Conservation (phyloP, 2,113 vertebrate species). For the Ctenodactylus gundi region DNA sequence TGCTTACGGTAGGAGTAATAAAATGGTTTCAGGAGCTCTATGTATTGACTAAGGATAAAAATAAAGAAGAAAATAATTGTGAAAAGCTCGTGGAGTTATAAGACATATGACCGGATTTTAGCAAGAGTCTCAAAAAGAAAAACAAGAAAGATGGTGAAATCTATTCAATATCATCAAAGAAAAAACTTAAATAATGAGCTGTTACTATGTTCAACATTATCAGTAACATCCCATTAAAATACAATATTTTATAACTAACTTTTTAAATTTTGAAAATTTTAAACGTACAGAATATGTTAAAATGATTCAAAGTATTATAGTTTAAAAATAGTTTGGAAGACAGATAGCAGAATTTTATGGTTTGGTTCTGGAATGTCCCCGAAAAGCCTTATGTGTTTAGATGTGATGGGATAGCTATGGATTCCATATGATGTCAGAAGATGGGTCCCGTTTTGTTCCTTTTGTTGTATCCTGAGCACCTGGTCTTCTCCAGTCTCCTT, state of each 20-base stretch:
- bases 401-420: too few relatives aligned
- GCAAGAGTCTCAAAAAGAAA: neutral
- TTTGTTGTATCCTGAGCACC: too few relatives aligned
- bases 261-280: neutral
- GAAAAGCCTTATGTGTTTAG: too few relatives aligned
- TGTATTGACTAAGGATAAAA: neutral
- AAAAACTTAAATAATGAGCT: neutral
- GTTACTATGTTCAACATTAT: neutral
- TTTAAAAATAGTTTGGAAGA: neutral
- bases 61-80: neutral
- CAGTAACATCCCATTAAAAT: neutral
- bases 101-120: neutral
- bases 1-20: neutral
- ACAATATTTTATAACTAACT: neutral
- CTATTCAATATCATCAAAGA: neutral
- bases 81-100: neutral
- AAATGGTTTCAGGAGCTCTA: neutral
- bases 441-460: too few relatives aligned
- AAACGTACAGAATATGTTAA: neutral
- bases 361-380: too few relatives aligned
- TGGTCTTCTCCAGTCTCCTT: too few relatives aligned
- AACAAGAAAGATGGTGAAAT: neutral
- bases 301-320: neutral
- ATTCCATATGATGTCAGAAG: too few relatives aligned
- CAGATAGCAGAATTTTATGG: too few relatives aligned